Evolutionary conservation across 64 coral and sea anemone species (phyloP), one percentile per base, ranked within the genome.

Genomic region (Montipora sp.): DNA sequence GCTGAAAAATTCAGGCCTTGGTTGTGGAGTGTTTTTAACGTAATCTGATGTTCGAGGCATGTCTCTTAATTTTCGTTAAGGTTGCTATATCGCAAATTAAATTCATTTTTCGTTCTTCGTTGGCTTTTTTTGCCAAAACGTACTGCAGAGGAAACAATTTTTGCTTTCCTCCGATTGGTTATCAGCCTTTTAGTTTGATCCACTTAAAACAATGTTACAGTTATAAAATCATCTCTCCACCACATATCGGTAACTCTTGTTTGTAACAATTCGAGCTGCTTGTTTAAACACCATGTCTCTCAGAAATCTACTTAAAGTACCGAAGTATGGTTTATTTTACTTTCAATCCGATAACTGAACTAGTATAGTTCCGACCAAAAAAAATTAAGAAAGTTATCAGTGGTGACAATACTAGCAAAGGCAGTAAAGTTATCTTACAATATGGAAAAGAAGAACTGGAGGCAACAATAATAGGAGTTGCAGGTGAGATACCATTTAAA

Each of bases 21-120:
- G 58, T 84, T 84, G 21, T 66, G 57, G 18, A 61, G 45, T 43
- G 8, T 66, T 11, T 66, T 84, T 84, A 6, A 84, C 81, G 43
- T 84, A 84, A n/a, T 66, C 55, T 84, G 81, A 84, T 22, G 59
- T 84, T 63, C 81, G 45, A 66, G 65, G 20, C 81, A 84, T 84
- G 20, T 53, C 45, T 12, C 5, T 69, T 69, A 18, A 18, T 2
- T 69, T 69, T 7, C 13, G 57, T 0, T 59, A 2, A 59, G 13
- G 57, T 59, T 59, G 13, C 57, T 59, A 7, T 59, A 7, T 9
- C 7, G 2, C 7, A 59, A 59, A 59, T 59, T 59, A 13, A 59
- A 59, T 59, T 59, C 27, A 36, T 36, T 36, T 59, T 59, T 59
- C 2, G 57, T 59, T 59, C 57, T 59, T 59, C 57, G 57, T 59